Base-by-base conservation (phyloP, 2,888 invertebrate species). In the Brenthis daphne region DNA sequence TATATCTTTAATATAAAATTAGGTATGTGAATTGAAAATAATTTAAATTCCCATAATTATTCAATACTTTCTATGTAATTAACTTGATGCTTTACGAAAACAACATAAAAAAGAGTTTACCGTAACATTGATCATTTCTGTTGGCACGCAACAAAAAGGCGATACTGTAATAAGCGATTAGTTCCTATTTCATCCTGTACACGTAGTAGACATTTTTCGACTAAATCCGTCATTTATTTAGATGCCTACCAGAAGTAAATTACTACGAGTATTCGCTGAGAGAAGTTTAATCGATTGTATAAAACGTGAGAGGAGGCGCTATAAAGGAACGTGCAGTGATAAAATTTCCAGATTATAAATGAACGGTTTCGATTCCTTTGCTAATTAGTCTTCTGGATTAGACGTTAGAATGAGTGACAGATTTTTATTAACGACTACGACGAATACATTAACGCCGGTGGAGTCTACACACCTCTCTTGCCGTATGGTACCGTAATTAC, bases 401-500 rank as follows among this genome's bases (percentile, higher is more conserved):
- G 71, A 70, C 73, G 71, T 68, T 72, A 68, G 64, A 72, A 72
- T 71, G 72, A 75, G 73, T 69, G 73, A 60, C 65, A 63, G 68
- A 73, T 74, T 77, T 77, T 75, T 77, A 76, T 75, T 76, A 75
- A 77, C 74, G 75, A 73, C 72, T 76, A 74, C 75, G 75, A 74
- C 75, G 76, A 82, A 82, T 84, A 84, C 84, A 85, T 84, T 84
- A 20, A 83, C 80, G 77, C 75, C 69, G 68, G 37, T 43, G 37
- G 69, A 80, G 66, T 56, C 82, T 84, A 82, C 85, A 85, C 88
- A 90, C 88, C 89, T 91, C 90, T 86, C 87, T 85, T 87, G 89
- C 86, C 84, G 87, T 87, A 87, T 88, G 90, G 86, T 87, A 87
- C 86, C 87, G 91, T 92, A 92, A 92, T 92, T 92, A 92, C 91